Conservation (phyloP, 2,113 vertebrate species). For the Spea multiplicata region DNA sequence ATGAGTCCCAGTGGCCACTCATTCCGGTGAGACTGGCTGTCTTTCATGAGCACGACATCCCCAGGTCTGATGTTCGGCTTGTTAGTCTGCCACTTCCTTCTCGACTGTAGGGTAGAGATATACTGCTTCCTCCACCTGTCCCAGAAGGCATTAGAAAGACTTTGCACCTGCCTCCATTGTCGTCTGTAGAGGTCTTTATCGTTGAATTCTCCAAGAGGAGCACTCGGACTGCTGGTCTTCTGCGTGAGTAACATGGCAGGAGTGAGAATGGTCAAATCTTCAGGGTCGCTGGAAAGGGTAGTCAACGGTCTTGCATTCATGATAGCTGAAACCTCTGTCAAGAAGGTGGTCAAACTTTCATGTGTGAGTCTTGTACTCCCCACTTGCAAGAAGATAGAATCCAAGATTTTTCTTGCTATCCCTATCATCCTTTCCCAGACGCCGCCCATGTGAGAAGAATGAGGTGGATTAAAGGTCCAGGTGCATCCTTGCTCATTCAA, state of each 20-base stretch:
- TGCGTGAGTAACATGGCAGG: conserved; percentile 1
- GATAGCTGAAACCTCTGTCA: background rate
- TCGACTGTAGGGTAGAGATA: too few relatives aligned
- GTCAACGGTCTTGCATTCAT: conserved; percentile 9
- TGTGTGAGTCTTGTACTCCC: background rate
- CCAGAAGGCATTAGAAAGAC: conserved; percentile 4
- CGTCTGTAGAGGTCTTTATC: background rate
- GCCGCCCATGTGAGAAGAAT: conserved; percentile 3
- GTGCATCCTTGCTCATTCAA: conserved; percentile 8
- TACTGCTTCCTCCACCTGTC: background rate
- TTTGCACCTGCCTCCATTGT: conserved; percentile 4
- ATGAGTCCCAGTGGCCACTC: too few relatives aligned
- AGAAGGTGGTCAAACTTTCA: background rate
- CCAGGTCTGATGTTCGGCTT: too few relatives aligned
- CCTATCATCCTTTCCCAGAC: background rate
- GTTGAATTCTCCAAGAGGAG: background rate
- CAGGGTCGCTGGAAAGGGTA: background rate
- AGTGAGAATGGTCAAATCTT: background rate
- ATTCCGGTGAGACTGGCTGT: too few relatives aligned
- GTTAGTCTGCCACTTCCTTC: too few relatives aligned
- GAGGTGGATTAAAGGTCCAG: conserved; percentile 7
- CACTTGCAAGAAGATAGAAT: background rate
- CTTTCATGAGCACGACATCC: too few relatives aligned
- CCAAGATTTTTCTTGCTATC: background rate
- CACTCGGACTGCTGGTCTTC: background rate